These are phyloP conservation scores for Drosophila cracens DNA, from an alignment of 2,888 invertebrate species.

Conservation along the genomic window DNA sequence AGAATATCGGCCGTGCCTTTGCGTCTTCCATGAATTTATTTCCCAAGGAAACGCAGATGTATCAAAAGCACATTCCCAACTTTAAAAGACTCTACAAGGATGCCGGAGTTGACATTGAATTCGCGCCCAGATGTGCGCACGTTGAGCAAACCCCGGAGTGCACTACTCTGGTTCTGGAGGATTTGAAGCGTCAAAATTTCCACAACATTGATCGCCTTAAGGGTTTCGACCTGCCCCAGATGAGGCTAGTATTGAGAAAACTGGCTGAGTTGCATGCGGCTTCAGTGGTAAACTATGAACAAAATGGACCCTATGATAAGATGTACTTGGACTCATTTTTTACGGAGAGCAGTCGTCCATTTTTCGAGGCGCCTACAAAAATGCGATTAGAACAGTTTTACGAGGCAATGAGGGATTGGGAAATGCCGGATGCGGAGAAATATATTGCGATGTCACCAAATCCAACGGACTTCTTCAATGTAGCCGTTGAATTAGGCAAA, in stretches of 20 bases:
- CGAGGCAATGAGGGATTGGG: conserved; percentile 67
- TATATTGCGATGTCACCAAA: conserved; percentile 46
- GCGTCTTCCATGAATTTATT: conserved; percentile 70
- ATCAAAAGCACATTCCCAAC: conserved; percentile 67
- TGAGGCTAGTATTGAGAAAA: conserved; percentile 65
- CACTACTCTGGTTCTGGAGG: conserved; percentile 76
- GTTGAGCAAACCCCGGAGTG: conserved; percentile 62
- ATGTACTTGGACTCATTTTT: conserved; percentile 38
- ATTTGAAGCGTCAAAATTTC: conserved; percentile 66
- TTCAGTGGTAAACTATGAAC: conserved; percentile 69
- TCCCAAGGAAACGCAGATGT: conserved; percentile 79
- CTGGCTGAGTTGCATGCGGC: conserved; percentile 82
- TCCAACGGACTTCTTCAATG: conserved; percentile 42
- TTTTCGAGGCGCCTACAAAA: conserved; percentile 22
- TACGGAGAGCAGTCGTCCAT: conserved; percentile 40
- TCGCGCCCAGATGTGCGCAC: conserved; percentile 72
- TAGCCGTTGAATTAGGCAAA: conserved; percentile 32
- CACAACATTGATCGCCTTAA: conserved; percentile 73
- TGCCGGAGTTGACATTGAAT: conserved; percentile 63
- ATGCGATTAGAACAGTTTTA: conserved; percentile 22
- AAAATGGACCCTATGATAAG: conserved; percentile 63
- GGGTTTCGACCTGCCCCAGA: conserved; percentile 77
- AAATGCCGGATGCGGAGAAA: conserved; percentile 56
- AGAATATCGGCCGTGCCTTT: conserved; percentile 42
- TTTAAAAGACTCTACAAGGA: conserved; percentile 72